Evolutionary conservation across 2,113 vertebrate genomes (phyloP).

Genomic region (Zootoca vivipara): DNA sequence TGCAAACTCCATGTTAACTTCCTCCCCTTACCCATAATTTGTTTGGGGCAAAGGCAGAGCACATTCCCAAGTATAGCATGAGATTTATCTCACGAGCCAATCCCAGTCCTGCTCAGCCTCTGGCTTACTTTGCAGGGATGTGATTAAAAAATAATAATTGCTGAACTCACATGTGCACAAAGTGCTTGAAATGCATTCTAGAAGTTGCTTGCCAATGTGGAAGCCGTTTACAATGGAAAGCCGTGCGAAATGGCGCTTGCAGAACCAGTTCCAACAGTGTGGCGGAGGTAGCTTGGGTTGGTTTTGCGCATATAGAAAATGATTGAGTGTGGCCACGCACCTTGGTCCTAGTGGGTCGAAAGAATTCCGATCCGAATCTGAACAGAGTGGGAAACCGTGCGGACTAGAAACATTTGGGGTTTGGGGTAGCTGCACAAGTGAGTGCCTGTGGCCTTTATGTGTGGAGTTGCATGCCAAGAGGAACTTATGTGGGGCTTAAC

Average conservation of each 20-base stretch:
- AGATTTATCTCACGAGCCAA: neutral
- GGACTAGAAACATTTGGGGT: too few species aligned
- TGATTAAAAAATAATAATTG: neutral
- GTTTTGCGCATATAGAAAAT: neutral
- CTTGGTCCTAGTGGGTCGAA: too few species aligned
- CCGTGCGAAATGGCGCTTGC: too few species aligned
- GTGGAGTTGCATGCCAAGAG: neutral
- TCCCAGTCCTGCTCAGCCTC: neutral
- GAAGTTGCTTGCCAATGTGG: neutral
- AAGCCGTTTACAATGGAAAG: neutral
- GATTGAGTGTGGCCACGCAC: too few species aligned
- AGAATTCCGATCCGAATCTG: neutral
- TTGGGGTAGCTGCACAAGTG: neutral
- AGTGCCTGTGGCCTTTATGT: neutral
- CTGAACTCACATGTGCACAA: neutral
- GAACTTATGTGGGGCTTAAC: neutral
- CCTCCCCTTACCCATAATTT: neutral
- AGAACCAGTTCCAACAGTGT: neutral
- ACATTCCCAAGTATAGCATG: too few species aligned
- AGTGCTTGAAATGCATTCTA: neutral
- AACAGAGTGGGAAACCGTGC: neutral
- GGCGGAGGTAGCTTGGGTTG: neutral
- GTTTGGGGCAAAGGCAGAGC: too few species aligned
- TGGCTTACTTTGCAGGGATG: neutral
- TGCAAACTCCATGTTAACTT: neutral